A percentile compares a stretch with the other conserved stretches of the same genome.
Conservation (phyloP, 2,888 invertebrate genomes). For the Anarsia innoxiella region DNA sequence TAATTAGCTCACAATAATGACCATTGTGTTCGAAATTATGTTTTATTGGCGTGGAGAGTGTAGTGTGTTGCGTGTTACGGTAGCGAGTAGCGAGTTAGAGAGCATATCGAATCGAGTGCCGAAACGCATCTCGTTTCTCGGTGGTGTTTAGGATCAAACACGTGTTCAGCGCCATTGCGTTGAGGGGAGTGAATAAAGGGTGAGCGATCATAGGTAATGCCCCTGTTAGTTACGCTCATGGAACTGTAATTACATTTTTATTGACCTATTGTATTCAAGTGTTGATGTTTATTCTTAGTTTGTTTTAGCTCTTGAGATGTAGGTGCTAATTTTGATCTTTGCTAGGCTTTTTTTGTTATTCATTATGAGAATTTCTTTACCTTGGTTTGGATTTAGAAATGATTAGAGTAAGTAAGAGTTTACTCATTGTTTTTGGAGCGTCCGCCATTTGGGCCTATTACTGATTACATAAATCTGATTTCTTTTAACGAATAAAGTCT, state of each 20-base stretch:
- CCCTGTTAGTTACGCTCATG: constrained; percentile 53
- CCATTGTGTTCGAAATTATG: constrained; percentile 23
- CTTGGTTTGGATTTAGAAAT: too few relatives aligned
- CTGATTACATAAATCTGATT: too few relatives aligned
- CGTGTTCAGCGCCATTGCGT: constrained; percentile 60
- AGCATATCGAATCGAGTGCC: constrained; percentile 56
- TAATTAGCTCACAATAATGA: constrained; percentile 15
- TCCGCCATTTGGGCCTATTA: too few relatives aligned
- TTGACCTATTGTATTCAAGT: constrained; percentile 9
- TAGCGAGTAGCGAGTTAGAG: too few relatives aligned
- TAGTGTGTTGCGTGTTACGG: constrained; percentile 46
- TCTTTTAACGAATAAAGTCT: too few relatives aligned
- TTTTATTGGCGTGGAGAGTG: constrained; percentile 39
- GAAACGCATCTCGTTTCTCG: constrained; percentile 26
- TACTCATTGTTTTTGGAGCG: too few relatives aligned
- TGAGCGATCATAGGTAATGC: constrained; percentile 53
- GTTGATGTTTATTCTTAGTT: too few relatives aligned
- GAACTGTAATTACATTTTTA: constrained; percentile 8
- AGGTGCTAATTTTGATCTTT: too few relatives aligned
- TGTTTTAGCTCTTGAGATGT: too few relatives aligned
- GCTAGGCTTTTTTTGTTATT: too few relatives aligned
- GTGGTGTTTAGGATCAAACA: constrained; percentile 52
- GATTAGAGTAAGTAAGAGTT: too few relatives aligned
- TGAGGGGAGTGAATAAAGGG: constrained; percentile 41
- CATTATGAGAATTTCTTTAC: too few relatives aligned